phyloP scores from a whole-genome alignment of 2,888 invertebrate genomes.

The Drosophila atroscutellata region DNA sequence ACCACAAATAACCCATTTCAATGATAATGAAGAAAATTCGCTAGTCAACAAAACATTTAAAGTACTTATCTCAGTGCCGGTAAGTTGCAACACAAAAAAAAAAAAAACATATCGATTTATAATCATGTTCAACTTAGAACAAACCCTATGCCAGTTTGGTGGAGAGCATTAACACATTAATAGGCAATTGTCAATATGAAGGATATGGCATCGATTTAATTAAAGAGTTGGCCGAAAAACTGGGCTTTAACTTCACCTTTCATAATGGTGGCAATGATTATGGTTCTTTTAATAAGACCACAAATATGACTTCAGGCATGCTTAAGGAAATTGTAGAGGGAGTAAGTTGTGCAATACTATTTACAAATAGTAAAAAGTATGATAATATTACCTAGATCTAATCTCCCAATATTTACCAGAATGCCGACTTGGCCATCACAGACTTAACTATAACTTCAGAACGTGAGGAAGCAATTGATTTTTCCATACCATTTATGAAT shows the following conservation, averaged over 20 bases:
- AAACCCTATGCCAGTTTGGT: constrained; percentile 95
- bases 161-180: constrained; percentile 87
- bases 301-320: constrained; percentile 93
- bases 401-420: constrained; percentile 66
- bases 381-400: neutral
- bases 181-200: constrained; percentile 93
- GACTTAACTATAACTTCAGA: constrained; percentile 95
- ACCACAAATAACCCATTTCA: constrained; percentile 82
- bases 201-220: constrained; percentile 96
- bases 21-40: constrained; percentile 86
- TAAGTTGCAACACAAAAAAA: constrained; percentile 47
- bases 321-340: constrained; percentile 92
- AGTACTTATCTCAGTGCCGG: constrained; percentile 90
- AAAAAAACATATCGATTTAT: neutral
- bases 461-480: constrained; percentile 95
- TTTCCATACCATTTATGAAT: constrained; percentile 98
- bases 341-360: constrained; percentile 59
- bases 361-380: neutral
- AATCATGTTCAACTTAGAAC: constrained; percentile 86
- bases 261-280: constrained; percentile 91
- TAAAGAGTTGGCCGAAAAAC: constrained; percentile 90
- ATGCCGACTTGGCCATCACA: constrained; percentile 95
- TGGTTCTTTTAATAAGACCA: constrained; percentile 88
- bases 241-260: constrained; percentile 94
- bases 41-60: constrained; percentile 90